Percentiles rank a stretch among this genome's conserved stretches.
Conservation (phyloP, 92 coral and sea anemone species). For the Siderastrea siderea region DNA sequence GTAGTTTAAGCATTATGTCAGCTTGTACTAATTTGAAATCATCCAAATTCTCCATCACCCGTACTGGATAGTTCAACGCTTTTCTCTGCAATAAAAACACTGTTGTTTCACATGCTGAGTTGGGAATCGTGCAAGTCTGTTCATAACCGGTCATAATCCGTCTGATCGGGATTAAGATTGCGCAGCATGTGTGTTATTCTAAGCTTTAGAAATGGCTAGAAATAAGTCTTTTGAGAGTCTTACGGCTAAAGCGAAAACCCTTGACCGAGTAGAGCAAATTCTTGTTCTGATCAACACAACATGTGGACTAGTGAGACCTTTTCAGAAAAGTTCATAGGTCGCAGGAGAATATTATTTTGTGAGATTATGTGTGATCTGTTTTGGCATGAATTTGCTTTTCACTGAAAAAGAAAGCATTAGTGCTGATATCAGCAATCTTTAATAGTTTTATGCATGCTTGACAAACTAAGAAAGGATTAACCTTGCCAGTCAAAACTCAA, state of each 20-base stretch:
- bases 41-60: not conserved
- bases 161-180: not conserved
- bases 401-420: no score
- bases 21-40: not conserved
- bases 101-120: not conserved
- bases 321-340: not conserved
- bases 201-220: not conserved
- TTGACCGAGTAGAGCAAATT: no score
- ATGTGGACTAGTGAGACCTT: not conserved
- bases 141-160: not conserved
- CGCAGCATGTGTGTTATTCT: not conserved
- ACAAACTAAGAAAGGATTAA: not conserved
- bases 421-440: no score
- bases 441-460: not conserved
- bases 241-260: not conserved
- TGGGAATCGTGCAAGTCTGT: not conserved
- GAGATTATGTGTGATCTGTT: not conserved
- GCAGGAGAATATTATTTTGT: not conserved
- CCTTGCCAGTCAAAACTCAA: not conserved
- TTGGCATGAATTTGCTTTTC: not conserved
- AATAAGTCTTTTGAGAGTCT: not conserved
- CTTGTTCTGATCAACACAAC: not conserved
- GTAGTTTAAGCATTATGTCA: not conserved
- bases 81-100: not conserved
- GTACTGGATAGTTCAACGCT: not conserved